Conservation (phyloP, 2,888 invertebrate genomes). For the Sinelater perroti region DNA sequence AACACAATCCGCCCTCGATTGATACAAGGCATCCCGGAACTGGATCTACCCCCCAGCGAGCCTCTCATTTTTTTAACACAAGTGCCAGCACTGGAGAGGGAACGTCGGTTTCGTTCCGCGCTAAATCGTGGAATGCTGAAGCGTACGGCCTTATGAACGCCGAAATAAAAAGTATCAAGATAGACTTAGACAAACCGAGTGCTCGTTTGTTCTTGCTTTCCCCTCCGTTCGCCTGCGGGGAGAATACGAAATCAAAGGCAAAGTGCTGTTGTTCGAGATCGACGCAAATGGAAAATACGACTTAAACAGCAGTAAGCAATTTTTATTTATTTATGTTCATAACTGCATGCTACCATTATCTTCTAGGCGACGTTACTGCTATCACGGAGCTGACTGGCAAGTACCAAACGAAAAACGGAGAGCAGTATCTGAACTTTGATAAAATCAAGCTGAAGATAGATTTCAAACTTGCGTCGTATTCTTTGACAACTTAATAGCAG, state of each 20-base stretch:
- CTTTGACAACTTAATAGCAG: constrained; percentile 47
- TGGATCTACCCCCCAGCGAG: constrained; percentile 52
- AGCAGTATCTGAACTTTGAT: constrained; percentile 12
- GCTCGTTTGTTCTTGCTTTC: constrained; percentile 2
- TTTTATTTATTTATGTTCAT: too few species aligned
- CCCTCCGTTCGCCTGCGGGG: constrained; percentile 45
- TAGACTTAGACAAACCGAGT: constrained; percentile 11
- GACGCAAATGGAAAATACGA: neutral
- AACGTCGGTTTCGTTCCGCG: constrained; percentile 46
- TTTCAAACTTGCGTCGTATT: constrained; percentile 42
- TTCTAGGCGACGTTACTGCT: constrained; percentile 4
- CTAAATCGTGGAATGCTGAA: constrained; percentile 44
- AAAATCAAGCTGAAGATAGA: neutral
- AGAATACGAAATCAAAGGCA: constrained; percentile 43
- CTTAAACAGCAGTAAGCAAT: constrained; percentile 6
- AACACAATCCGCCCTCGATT: constrained; percentile 47
- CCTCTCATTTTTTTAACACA: constrained; percentile 49
- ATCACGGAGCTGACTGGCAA: constrained; percentile 2
- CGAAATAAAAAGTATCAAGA: constrained; percentile 40
- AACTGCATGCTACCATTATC: neutral
- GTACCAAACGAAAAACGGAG: constrained; percentile 5
- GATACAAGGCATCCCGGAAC: constrained; percentile 52
- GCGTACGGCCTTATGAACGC: constrained; percentile 46
- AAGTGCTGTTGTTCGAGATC: constrained; percentile 12
- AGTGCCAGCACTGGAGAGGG: constrained; percentile 47